Percentiles rank a stretch among this genome's conserved stretches.
phyloP scores from a whole-genome alignment of 1,140 invertebrate genomes.

The Oedothorax gibbosus region DNA sequence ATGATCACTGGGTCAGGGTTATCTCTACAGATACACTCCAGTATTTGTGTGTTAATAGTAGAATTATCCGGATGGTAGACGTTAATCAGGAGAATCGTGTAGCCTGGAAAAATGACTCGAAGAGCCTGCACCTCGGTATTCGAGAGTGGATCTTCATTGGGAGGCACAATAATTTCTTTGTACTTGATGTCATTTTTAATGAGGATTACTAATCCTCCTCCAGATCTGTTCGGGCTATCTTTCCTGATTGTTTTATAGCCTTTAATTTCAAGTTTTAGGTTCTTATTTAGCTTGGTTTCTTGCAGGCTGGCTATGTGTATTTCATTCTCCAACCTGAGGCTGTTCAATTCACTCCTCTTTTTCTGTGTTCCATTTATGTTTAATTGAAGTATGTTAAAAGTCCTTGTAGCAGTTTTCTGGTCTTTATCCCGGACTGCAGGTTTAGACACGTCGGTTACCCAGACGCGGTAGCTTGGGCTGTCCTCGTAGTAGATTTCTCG shows the following conservation, averaged over 20 bases:
- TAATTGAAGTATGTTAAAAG: not conserved
- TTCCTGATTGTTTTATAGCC: not conserved
- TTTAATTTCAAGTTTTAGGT: constrained; percentile 1
- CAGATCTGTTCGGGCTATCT: not conserved
- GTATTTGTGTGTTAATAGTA: too few relatives aligned
- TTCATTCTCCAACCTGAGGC: not conserved
- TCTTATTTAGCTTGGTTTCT: not conserved
- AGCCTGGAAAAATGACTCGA: not conserved
- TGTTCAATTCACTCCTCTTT: not conserved
- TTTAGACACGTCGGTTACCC: not conserved
- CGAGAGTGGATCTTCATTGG: not conserved
- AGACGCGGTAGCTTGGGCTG: not conserved
- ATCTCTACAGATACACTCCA: too few relatives aligned
- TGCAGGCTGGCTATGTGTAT: not conserved
- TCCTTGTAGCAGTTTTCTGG: not conserved
- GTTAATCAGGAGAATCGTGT: not conserved
- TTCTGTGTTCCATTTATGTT: not conserved
- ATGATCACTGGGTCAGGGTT: too few relatives aligned
- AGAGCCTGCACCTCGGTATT: not conserved
- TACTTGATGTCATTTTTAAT: not conserved
- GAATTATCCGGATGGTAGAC: not conserved
- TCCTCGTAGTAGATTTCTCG: too few relatives aligned
- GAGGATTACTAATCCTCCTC: not conserved
- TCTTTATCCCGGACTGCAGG: not conserved
- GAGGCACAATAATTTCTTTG: not conserved